A percentile compares a stretch with the other conserved stretches of the same genome.
Evolutionary conservation across 1,140 invertebrate species (phyloP).

Genomic region (Zophobas atratus): DNA sequence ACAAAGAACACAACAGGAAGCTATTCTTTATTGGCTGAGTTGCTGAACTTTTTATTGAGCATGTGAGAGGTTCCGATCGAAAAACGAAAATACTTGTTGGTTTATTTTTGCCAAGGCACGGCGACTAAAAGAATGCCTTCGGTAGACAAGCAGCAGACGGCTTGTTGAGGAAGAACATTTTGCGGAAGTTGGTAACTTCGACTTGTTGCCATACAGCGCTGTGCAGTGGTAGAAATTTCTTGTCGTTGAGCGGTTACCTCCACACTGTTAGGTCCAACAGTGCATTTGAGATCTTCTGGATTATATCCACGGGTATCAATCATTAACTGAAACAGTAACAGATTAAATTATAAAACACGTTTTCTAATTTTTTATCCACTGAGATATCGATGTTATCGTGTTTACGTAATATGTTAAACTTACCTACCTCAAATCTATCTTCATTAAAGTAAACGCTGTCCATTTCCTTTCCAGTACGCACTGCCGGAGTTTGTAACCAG

Average conservation of each 20-base stretch:
- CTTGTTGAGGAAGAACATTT: slow-evolving; percentile 52
- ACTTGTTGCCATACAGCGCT: slow-evolving; percentile 51
- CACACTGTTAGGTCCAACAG: slow-evolving; percentile 50
- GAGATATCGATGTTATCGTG: no score
- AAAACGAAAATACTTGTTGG: neutral
- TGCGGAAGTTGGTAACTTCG: slow-evolving; percentile 60
- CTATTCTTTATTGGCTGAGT: neutral
- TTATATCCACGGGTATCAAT: slow-evolving; percentile 58
- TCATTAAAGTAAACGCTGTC: slow-evolving; percentile 50
- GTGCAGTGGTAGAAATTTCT: slow-evolving; percentile 42
- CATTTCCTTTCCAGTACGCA: slow-evolving; percentile 28
- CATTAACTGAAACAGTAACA: slow-evolving; percentile 47
- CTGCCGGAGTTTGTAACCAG: neutral
- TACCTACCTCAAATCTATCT: slow-evolving; percentile 50
- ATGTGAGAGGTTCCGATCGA: slow-evolving; percentile 4
- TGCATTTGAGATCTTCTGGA: slow-evolving; percentile 60
- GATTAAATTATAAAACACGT: no score
- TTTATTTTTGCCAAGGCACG: slow-evolving; percentile 55
- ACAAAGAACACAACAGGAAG: slow-evolving; percentile 18
- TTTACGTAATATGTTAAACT: neutral
- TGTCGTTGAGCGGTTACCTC: slow-evolving; percentile 55
- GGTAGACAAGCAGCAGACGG: slow-evolving; percentile 55
- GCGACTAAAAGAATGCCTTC: slow-evolving; percentile 58
- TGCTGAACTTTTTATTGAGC: slow-evolving; percentile 4
- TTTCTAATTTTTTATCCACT: no score